A percentile compares a stretch with the other conserved stretches of the same genome.
Evolutionary conservation across 2,888 invertebrate species (phyloP).

Genomic region (Callosobruchus maculatus): DNA sequence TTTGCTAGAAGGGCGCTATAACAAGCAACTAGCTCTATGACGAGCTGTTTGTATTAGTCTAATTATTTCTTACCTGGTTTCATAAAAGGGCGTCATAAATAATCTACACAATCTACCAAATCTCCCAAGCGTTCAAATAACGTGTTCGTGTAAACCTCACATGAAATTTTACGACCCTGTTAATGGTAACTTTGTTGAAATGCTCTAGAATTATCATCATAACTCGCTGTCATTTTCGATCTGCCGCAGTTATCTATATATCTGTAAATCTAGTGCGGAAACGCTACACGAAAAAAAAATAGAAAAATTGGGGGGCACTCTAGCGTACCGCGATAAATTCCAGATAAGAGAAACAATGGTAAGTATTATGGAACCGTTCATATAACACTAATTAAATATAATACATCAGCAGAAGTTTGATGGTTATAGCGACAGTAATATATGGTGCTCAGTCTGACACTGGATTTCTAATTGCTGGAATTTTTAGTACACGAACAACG

Average conservation of each 20-base stretch:
- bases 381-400: conserved; percentile 2
- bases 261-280: conserved; percentile 2
- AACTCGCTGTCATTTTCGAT: not conserved
- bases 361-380: not conserved
- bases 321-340: conserved; percentile 1
- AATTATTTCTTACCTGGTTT: not conserved
- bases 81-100: not conserved
- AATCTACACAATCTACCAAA: not conserved
- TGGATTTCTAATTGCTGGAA: not conserved
- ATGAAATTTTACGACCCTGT: not conserved
- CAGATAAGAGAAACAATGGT: conserved; percentile 1
- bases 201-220: not conserved
- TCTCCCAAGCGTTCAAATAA: not conserved
- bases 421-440: not conserved
- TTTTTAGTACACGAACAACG: not conserved
- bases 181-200: not conserved
- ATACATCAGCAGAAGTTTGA: conserved; percentile 3
- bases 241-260: not conserved
- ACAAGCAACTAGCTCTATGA: no score
- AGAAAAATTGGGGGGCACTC: not conserved
- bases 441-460: not conserved
- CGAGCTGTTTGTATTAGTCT: no score
- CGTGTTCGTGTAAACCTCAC: not conserved
- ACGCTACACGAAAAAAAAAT: not conserved
- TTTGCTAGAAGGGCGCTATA: no score